Percentiles rank a stretch among this genome's conserved stretches.
These are phyloP conservation scores for Sinelater perroti DNA, from an alignment of 2,888 invertebrate genomes.

Conservation along the genomic window DNA sequence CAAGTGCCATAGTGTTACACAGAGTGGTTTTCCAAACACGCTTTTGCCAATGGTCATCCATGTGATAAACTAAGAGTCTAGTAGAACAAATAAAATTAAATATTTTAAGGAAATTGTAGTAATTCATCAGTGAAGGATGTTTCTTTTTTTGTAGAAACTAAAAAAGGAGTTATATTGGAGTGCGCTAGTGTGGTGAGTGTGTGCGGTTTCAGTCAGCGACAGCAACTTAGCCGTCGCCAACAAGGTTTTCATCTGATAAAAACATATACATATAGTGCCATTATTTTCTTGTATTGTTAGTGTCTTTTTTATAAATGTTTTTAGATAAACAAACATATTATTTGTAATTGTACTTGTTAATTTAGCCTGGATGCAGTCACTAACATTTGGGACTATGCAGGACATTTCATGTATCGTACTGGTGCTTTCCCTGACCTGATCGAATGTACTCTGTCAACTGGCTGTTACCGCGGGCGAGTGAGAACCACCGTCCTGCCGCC, in stretches of 20 bases:
- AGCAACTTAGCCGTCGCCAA: constrained; percentile 32
- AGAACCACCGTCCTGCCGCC: constrained; percentile 38
- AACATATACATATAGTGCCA: constrained; percentile 60
- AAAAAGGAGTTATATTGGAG: constrained; percentile 49
- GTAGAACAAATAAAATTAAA: constrained; percentile 53
- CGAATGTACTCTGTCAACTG: constrained; percentile 60
- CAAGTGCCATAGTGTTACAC: constrained; percentile 61
- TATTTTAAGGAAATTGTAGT: constrained; percentile 52
- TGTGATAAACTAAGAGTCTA: constrained; percentile 61
- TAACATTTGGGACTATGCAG: constrained; percentile 56
- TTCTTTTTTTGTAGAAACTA: constrained; percentile 42
- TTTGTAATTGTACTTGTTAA: constrained; percentile 62
- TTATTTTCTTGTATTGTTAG: constrained; percentile 62
- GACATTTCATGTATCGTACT: constrained; percentile 57
- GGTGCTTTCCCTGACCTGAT: constrained; percentile 59
- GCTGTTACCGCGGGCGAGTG: constrained; percentile 51
- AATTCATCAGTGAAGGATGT: constrained; percentile 52
- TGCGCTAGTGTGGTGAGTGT: constrained; percentile 54
- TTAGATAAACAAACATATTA: constrained; percentile 61
- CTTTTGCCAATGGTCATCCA: constrained; percentile 61
- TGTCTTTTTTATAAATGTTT: constrained; percentile 63
- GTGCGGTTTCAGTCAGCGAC: constrained; percentile 52
- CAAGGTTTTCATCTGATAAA: constrained; percentile 43
- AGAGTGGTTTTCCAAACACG: constrained; percentile 55
- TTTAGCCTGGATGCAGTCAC: constrained; percentile 60